Evolutionary conservation across 2,113 vertebrate species (phyloP), one percentile per base, ranked within the genome.

Genomic region (Ia io): DNA sequence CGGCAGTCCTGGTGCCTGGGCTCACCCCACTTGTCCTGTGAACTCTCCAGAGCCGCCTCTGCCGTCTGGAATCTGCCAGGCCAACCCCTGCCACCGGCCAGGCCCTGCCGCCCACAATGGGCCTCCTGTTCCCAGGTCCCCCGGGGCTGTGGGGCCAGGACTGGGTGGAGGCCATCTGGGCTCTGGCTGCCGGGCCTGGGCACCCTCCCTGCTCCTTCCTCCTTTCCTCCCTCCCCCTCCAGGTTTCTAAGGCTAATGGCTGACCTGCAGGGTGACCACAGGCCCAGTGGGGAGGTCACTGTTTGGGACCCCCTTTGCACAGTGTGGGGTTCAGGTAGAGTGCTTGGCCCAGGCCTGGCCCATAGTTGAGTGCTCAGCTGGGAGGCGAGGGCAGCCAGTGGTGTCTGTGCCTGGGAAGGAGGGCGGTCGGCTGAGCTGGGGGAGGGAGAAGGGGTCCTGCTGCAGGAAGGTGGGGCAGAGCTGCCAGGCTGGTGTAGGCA

Each of bases 81-180:
- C 92, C 83, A 87, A 23, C 44, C 44, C 88, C 77, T 83, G 90
- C 88, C 85, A 94, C 88, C 93, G 90, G 84, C 87, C 47, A 28
- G 77, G 84, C 95, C 88, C 53, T 25, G 83, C 65, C 1, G 1
- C 73, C 70, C 65, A 97, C 96, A 96, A 96, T 97, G 84, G 71
- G 85, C 85, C 63, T 85, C 82, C 93, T 97, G 92, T 97, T 95
- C 86, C 88, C 53, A 56, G 89, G 70, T 83, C 95, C 90, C 92
- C 32, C 28, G 80, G 76, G 89, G 49, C 74, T 35, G 44, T 28
- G 78, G 76, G 78, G 47, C 49, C 65, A 7, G 44, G 80, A 23
- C 85, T 51, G 76, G 92, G 80, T 0, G 13, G 94, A 35, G 69
- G 23, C 11, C 3, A 40, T 80, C 44, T 56, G 74, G 83, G 53